A percentile compares a stretch with the other conserved stretches of the same genome.
Conservation (phyloP, 1,140 invertebrate genomes). For the Bombus turneri region DNA sequence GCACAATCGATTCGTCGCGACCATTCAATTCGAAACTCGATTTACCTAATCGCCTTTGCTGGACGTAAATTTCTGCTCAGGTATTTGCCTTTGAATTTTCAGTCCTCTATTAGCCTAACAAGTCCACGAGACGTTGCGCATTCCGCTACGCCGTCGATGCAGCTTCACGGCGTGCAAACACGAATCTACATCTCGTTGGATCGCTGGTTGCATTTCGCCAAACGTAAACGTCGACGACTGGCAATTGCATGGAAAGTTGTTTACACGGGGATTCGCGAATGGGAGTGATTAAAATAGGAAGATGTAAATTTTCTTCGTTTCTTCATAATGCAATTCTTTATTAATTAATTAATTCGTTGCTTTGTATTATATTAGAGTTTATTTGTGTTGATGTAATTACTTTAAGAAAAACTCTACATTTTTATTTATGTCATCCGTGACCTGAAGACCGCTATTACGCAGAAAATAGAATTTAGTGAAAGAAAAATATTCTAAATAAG, state of each 20-base stretch:
- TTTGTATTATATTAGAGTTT: too few relatives aligned
- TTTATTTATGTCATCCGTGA: too few relatives aligned
- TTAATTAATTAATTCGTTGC: too few relatives aligned
- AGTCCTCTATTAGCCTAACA: conserved; percentile 11
- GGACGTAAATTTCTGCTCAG: neutral
- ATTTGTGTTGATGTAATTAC: too few relatives aligned
- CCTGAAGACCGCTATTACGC: too few relatives aligned
- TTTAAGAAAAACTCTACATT: too few relatives aligned
- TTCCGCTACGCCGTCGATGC: neutral
- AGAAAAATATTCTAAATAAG: too few relatives aligned
- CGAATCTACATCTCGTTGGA: conserved; percentile 21
- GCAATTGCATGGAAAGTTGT: conserved; percentile 15
- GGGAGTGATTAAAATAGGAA: too few relatives aligned
- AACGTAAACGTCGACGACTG: neutral
- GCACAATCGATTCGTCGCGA: neutral
- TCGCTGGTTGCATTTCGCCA: neutral
- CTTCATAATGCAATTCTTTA: too few relatives aligned
- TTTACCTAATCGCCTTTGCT: conserved; percentile 28
- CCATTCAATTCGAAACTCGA: conserved; percentile 10
- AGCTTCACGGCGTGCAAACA: neutral
- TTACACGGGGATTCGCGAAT: neutral
- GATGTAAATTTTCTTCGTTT: too few relatives aligned
- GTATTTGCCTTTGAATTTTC: conserved; percentile 39
- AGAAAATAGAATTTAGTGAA: too few relatives aligned
- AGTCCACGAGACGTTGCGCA: conserved; percentile 3